A percentile compares a stretch with the other conserved stretches of the same genome.
These are phyloP conservation scores for Drosophila miranda DNA, from an alignment of 1,140 invertebrate species.

Conservation along the genomic window DNA sequence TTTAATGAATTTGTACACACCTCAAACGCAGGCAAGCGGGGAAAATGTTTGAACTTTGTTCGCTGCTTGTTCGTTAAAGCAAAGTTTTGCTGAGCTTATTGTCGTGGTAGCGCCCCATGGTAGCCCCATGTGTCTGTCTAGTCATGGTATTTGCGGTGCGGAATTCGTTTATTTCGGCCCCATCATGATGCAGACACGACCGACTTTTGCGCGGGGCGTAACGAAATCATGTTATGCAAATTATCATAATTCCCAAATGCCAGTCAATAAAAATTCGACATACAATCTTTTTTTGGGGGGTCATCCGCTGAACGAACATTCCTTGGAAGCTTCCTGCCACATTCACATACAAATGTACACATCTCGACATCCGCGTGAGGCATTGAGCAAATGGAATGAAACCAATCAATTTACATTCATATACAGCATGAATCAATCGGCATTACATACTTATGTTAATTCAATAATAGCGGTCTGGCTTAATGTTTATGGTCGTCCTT, in stretches of 20 bases:
- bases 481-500: not conserved
- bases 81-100: slow-evolving; percentile 19
- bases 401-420: no score
- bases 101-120: slow-evolving; percentile 10
- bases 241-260: slow-evolving; percentile 2
- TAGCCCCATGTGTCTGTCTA: slow-evolving; percentile 36
- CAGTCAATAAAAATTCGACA: no score
- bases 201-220: slow-evolving; percentile 1
- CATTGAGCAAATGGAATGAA: slow-evolving; percentile 9
- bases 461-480: not conserved
- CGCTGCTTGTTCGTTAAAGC: not conserved
- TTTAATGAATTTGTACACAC: no score
- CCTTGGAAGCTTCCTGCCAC: no score
- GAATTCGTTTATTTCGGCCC: slow-evolving; percentile 28
- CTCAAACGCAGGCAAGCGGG: no score
- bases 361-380: slow-evolving; percentile 1
- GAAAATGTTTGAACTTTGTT: no score
- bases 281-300: not conserved
- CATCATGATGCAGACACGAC: slow-evolving; percentile 11
- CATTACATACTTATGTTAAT: slow-evolving; percentile 10
- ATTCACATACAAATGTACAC: no score
- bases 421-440: slow-evolving; percentile 1
- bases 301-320: not conserved
- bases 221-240: slow-evolving; percentile 4
- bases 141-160: slow-evolving; percentile 22